Conservation (phyloP, 2,888 invertebrate species). For the Thereva unica region DNA sequence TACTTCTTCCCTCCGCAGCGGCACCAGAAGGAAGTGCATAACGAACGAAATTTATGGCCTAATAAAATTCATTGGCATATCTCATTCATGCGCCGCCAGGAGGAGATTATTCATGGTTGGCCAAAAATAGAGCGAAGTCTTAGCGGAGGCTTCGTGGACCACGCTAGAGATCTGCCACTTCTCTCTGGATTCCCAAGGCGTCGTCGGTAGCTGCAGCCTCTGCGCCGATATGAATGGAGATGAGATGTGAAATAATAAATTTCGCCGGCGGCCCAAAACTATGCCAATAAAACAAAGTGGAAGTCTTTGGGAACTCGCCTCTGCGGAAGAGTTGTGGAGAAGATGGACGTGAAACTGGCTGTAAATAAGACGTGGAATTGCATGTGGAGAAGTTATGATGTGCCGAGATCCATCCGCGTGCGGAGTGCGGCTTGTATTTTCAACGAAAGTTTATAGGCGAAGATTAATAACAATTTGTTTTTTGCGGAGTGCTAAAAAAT, state of each 20-base stretch:
- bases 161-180: too few species aligned
- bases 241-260: constrained; percentile 27
- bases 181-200: too few species aligned
- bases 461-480: too few species aligned
- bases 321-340: constrained; percentile 4
- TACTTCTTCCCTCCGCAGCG: not conserved
- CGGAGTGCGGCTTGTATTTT: too few species aligned
- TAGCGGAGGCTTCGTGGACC: too few species aligned
- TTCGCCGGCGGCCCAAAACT: not conserved
- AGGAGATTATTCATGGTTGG: not conserved
- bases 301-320: not conserved
- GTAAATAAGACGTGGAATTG: too few species aligned
- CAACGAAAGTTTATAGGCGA: too few species aligned
- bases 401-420: too few species aligned
- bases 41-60: not conserved
- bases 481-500: too few species aligned
- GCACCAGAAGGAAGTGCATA: constrained; percentile 14
- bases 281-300: constrained; percentile 1
- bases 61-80: constrained; percentile 22
- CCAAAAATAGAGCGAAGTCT: constrained; percentile 7
- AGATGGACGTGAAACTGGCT: too few species aligned
- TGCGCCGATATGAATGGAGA: constrained; percentile 17
- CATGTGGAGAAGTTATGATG: too few species aligned
- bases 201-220: not conserved
- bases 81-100: constrained; percentile 3